A percentile compares a stretch with the other conserved stretches of the same genome.
Conservation (phyloP, 1,140 invertebrate genomes). For the Drosophila sechellia region DNA sequence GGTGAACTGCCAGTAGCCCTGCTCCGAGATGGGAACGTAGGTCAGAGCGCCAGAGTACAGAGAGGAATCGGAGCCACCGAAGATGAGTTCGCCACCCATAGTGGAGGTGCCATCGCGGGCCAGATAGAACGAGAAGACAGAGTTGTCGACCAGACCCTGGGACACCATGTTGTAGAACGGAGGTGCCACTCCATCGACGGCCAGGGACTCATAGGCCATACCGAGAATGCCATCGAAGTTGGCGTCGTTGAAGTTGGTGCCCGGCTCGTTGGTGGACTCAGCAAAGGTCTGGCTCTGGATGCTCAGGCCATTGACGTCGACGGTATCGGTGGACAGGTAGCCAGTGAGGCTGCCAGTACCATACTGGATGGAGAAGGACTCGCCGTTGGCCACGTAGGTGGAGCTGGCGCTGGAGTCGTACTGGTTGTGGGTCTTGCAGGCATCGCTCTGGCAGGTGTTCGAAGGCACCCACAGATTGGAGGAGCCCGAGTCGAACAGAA, state of each 20-base stretch:
- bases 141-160: constrained; percentile 91
- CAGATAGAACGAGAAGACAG: constrained; percentile 97
- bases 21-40: constrained; percentile 74
- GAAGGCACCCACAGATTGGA: constrained; percentile 99
- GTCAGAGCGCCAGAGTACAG: constrained; percentile 61
- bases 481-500: constrained; percentile 99
- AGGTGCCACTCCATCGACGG: constrained; percentile 94
- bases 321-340: constrained; percentile 94
- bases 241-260: constrained; percentile 94
- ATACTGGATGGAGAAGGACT: constrained; percentile 95
- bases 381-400: constrained; percentile 94
- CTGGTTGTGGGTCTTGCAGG: constrained; percentile 92
- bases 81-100: constrained; percentile 73
- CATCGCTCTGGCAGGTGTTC: constrained; percentile 93
- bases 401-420: constrained; percentile 94
- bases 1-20: constrained; percentile 84
- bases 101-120: constrained; percentile 36
- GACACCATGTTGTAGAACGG: constrained; percentile 97
- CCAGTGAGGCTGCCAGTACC: constrained; percentile 97
- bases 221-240: constrained; percentile 99
- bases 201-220: constrained; percentile 94
- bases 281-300: constrained; percentile 96
- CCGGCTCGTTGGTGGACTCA: constrained; percentile 96
- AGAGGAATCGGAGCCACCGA: constrained; percentile 72
- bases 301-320: constrained; percentile 88